phyloP scores from a whole-genome alignment of 2,113 vertebrate genomes.

The Vidua macroura region DNA sequence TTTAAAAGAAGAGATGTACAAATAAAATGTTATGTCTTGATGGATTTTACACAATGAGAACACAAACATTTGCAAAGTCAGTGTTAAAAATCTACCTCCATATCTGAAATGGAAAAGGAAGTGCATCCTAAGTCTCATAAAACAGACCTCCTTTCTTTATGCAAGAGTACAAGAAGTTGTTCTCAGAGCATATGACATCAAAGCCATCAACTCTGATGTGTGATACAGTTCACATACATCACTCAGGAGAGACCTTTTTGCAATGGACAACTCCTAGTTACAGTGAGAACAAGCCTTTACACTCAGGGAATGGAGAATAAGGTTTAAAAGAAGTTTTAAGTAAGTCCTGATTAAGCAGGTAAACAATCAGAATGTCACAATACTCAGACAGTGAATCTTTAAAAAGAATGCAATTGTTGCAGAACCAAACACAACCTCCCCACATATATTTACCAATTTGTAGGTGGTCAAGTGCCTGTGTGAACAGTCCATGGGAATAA shows the following conservation, averaged over 20 bases:
- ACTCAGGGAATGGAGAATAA: background rate
- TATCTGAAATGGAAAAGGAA: background rate
- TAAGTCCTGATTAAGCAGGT: accelerated
- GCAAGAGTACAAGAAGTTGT: background rate
- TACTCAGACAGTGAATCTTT: background rate
- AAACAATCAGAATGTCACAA: background rate
- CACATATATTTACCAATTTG: constrained; percentile 76
- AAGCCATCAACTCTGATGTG: background rate
- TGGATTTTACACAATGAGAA: background rate
- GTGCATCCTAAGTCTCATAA: background rate
- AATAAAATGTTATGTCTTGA: background rate
- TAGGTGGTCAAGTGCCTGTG: constrained; percentile 80
- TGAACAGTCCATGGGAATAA: constrained; percentile 85
- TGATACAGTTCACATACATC: background rate
- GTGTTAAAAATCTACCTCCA: background rate
- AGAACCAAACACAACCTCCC: background rate
- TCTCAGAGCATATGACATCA: background rate
- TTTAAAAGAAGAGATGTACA: background rate
- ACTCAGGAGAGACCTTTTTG: background rate
- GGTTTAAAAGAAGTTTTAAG: background rate
- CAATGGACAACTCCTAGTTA: background rate
- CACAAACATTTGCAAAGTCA: background rate
- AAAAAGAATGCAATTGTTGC: background rate
- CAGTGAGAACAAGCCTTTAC: background rate
- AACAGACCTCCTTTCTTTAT: background rate